Percentiles rank a stretch among this genome's conserved stretches.
Conservation (phyloP, 2,113 vertebrate species). For the Thryonomys swinderianus region DNA sequence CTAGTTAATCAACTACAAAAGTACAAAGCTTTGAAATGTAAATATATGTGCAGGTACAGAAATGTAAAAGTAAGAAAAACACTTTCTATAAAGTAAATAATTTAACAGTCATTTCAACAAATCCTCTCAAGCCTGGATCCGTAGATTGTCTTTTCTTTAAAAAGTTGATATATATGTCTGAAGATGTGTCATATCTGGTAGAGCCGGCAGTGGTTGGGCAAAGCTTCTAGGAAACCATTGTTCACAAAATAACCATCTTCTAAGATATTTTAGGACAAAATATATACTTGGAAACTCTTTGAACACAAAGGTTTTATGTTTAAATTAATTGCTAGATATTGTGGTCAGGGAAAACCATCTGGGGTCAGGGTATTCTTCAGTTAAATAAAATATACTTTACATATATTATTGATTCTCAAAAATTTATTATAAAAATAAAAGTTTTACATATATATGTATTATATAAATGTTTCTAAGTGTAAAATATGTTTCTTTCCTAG, state of each 20-base stretch:
- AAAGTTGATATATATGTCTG: too few relatives aligned
- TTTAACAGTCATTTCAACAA: too few relatives aligned
- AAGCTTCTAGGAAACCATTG: too few relatives aligned
- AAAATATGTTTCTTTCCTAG: neutral
- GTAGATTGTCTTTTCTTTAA: too few relatives aligned
- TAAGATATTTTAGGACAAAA: neutral
- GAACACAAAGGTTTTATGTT: neutral
- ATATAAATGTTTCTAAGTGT: neutral
- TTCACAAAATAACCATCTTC: neutral
- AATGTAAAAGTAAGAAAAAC: neutral
- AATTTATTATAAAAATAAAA: neutral
- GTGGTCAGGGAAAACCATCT: neutral
- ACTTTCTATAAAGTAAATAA: neutral
- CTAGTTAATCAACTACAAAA: neutral
- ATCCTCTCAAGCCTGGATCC: too few relatives aligned
- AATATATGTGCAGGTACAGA: neutral
- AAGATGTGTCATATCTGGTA: too few relatives aligned
- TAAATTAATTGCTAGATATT: neutral
- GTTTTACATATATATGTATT: neutral
- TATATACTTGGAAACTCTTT: neutral
- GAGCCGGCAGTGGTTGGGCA: too few relatives aligned
- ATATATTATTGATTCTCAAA: neutral
- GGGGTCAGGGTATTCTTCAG: neutral
- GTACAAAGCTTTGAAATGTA: neutral
- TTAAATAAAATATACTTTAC: neutral